These are phyloP conservation scores for Amia ocellicauda DNA, from an alignment of 2,113 vertebrate genomes.

Conservation along the genomic window DNA sequence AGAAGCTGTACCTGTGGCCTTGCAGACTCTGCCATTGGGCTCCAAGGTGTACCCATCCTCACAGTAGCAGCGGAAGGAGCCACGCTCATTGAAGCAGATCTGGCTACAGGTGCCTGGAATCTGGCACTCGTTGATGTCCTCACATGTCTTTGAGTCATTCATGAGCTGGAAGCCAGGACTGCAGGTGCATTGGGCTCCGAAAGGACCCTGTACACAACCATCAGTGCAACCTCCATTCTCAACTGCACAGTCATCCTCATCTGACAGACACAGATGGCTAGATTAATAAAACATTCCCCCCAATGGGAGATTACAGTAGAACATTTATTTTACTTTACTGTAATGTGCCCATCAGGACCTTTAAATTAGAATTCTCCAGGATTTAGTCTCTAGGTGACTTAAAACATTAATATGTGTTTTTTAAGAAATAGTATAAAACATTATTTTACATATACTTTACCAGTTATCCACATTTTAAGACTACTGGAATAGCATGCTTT, in stretches of 20 bases:
- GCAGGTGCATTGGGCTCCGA: constrained; percentile 59
- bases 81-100: constrained; percentile 58
- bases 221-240: constrained; percentile 58
- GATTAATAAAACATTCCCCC: too few relatives aligned
- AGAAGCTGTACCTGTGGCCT: constrained; percentile 38
- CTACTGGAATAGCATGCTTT: too few relatives aligned
- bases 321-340: too few relatives aligned
- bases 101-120: constrained; percentile 64
- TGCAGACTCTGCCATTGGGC: constrained; percentile 58
- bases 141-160: constrained; percentile 62
- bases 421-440: too few relatives aligned
- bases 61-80: constrained; percentile 60
- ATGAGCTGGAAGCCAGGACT: constrained; percentile 51
- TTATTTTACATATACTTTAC: too few relatives aligned
- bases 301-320: too few relatives aligned
- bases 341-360: too few relatives aligned
- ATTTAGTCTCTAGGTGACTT: too few relatives aligned
- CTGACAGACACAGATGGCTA: constrained; percentile 27
- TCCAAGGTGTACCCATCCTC: constrained; percentile 54
- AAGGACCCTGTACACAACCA: constrained; percentile 55
- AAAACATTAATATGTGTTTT: too few relatives aligned
- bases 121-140: constrained; percentile 59
- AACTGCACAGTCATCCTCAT: constrained; percentile 53
- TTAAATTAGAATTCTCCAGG: too few relatives aligned
- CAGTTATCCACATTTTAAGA: too few relatives aligned